These are phyloP conservation scores for Hirtodrosophila confusa DNA, from an alignment of 2,888 invertebrate species.

Conservation along the genomic window DNA sequence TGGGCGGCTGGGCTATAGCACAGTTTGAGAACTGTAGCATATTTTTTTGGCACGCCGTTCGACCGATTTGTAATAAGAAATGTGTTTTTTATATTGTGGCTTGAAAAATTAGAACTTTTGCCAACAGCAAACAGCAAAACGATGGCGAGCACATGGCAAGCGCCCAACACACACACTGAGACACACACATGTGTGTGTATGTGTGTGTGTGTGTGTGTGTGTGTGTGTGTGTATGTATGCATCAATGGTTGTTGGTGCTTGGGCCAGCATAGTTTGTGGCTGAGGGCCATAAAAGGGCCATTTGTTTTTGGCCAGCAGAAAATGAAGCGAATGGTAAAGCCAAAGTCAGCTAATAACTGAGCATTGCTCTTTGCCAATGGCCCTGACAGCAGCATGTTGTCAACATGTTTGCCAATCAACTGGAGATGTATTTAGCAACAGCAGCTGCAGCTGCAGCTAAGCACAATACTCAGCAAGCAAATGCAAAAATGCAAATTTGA, in stretches of 20 bases:
- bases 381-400: constrained; percentile 40
- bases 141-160: constrained; percentile 60
- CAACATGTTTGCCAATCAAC: constrained; percentile 55
- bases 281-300: constrained; percentile 75
- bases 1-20: background rate
- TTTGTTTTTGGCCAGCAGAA: constrained; percentile 61
- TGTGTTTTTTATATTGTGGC: constrained; percentile 69
- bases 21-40: constrained; percentile 54
- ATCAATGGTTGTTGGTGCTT: constrained; percentile 26
- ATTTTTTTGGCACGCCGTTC: constrained; percentile 67
- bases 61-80: constrained; percentile 77
- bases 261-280: constrained; percentile 70
- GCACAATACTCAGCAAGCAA: background rate
- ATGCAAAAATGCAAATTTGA: constrained; percentile 28
- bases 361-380: constrained; percentile 46
- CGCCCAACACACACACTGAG: constrained; percentile 41
- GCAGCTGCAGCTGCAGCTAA: background rate
- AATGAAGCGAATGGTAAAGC: constrained; percentile 17
- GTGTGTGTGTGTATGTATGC: too few species aligned
- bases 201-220: too few species aligned
- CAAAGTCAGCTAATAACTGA: constrained; percentile 69
- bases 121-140: constrained; percentile 61
- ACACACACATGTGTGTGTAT: background rate
- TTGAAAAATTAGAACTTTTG: constrained; percentile 77
- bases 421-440: constrained; percentile 4